Conservation (phyloP, 2,113 vertebrate species). For the Oostethus manadensis region DNA sequence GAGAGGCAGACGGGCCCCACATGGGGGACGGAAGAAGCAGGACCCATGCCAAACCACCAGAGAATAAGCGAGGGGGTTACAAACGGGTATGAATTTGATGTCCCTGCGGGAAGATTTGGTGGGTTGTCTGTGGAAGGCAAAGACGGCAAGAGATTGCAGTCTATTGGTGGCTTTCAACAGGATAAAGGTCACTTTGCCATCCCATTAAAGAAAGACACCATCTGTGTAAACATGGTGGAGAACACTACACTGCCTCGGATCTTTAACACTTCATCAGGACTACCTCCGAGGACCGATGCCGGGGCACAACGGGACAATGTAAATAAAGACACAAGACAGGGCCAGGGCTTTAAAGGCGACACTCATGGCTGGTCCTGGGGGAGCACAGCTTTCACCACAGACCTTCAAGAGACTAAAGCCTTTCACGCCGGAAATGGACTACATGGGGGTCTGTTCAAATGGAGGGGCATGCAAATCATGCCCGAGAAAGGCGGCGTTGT, state of each 20-base stretch:
- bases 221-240: slow-evolving; percentile 13
- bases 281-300: slow-evolving; percentile 14
- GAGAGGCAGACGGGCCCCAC: slow-evolving; percentile 27
- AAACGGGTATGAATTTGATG: slow-evolving; percentile 25
- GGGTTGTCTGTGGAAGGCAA: slow-evolving; percentile 10
- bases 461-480: slow-evolving; percentile 13
- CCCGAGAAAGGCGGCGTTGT: slow-evolving; percentile 4
- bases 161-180: neutral
- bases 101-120: slow-evolving; percentile 11
- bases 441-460: slow-evolving; percentile 16
- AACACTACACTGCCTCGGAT: slow-evolving; percentile 7
- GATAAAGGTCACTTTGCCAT: slow-evolving; percentile 19
- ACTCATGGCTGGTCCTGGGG: slow-evolving; percentile 33
- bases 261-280: slow-evolving; percentile 14
- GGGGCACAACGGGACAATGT: neutral
- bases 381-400: neutral
- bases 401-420: slow-evolving; percentile 5
- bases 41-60: slow-evolving; percentile 4
- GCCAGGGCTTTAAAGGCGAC: slow-evolving; percentile 25
- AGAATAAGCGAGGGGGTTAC: slow-evolving; percentile 12
- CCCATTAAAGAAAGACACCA: slow-evolving; percentile 28
- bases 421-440: slow-evolving; percentile 30
- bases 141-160: slow-evolving; percentile 5
- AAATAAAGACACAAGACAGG: slow-evolving; percentile 13
- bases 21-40: slow-evolving; percentile 5